A percentile compares a stretch with the other conserved stretches of the same genome.
Conservation (phyloP, 1,140 invertebrate species). For the Acromyrmex charruanus region DNA sequence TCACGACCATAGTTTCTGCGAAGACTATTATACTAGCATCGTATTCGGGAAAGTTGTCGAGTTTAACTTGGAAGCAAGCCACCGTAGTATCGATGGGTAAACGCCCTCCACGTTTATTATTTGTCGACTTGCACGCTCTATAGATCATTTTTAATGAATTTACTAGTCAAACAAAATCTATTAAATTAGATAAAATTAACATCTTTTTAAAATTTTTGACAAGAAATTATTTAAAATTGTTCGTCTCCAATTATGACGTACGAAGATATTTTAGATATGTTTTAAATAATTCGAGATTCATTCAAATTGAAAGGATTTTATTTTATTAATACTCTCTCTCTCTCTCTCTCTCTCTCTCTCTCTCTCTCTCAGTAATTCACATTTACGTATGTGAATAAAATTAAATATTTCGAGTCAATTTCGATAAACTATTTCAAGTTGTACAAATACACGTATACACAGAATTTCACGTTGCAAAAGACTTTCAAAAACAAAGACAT, state of each 20-base stretch:
- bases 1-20: slow-evolving; percentile 35
- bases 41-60: slow-evolving; percentile 65
- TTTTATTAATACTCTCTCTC: not conserved
- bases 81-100: slow-evolving; percentile 67
- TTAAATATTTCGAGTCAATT: not conserved
- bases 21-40: slow-evolving; percentile 36
- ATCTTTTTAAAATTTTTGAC: not conserved
- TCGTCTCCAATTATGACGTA: not conserved
- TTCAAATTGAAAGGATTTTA: not conserved
- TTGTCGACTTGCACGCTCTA: slow-evolving; percentile 14
- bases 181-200: slow-evolving; percentile 4
- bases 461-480: not conserved
- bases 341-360: too few species aligned
- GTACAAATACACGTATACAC: not conserved
- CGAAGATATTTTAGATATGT: not conserved
- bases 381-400: not conserved
- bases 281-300: slow-evolving; percentile 1
- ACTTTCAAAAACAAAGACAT: not conserved
- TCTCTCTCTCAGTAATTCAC: not conserved
- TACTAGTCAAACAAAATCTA: not conserved
- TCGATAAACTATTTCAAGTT: not conserved
- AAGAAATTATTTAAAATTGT: slow-evolving; percentile 2
- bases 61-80: slow-evolving; percentile 79
- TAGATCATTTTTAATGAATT: slow-evolving; percentile 32
- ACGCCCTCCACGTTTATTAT: slow-evolving; percentile 62